These are phyloP conservation scores for Alentia gelatinosa DNA, from an alignment of 2,888 invertebrate species.

Conservation along the genomic window DNA sequence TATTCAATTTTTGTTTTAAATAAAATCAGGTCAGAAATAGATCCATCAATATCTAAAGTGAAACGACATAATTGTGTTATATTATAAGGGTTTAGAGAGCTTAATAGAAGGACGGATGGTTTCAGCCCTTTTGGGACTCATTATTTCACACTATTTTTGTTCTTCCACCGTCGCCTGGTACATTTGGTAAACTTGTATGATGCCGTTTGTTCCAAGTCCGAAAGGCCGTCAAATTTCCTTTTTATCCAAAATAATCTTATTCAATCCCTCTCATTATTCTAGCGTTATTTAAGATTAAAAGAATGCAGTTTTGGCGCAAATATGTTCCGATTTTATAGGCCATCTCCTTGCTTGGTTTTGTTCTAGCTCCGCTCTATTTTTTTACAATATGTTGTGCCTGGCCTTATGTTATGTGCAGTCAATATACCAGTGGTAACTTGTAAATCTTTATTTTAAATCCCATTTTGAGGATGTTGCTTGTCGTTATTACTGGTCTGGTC, in stretches of 20 bases:
- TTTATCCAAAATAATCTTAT: constrained; percentile 41
- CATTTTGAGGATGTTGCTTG: neutral
- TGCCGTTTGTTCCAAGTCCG: neutral
- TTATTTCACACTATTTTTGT: neutral
- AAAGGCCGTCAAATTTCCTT: constrained; percentile 48
- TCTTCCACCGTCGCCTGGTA: constrained; percentile 17
- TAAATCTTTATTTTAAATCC: neutral
- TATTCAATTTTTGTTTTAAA: neutral
- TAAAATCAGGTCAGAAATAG: neutral
- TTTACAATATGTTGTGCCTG: constrained; percentile 21
- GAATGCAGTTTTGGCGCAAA: constrained; percentile 12
- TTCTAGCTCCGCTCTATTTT: neutral
- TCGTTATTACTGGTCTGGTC: neutral
- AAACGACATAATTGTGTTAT: neutral
- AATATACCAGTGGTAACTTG: neutral
- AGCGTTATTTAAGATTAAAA: neutral
- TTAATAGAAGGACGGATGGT: constrained; percentile 18
- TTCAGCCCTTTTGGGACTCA: neutral
- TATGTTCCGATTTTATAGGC: constrained; percentile 16
- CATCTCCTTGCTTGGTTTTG: constrained; percentile 29
- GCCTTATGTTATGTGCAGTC: constrained; percentile 37
- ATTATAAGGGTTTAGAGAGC: neutral
- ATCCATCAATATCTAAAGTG: neutral
- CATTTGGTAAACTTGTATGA: constrained; percentile 25
- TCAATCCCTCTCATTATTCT: constrained; percentile 19